A percentile compares a stretch with the other conserved stretches of the same genome.
Conservation (phyloP, 2,797 vertebrate species). For the Mormyrus proboscirostris region DNA sequence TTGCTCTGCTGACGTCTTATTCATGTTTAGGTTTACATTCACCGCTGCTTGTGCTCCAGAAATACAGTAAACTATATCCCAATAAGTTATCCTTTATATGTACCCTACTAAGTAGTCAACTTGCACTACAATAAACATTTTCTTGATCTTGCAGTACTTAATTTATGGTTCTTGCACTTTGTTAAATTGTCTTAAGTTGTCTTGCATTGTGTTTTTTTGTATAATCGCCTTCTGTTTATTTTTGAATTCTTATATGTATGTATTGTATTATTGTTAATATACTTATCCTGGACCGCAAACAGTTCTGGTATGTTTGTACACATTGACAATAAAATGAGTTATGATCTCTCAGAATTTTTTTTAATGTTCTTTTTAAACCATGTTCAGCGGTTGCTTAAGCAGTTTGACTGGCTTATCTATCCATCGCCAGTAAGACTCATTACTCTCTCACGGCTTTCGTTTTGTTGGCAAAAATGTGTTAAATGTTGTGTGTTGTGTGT, state of each 20-base stretch:
- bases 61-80: neutral
- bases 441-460: neutral
- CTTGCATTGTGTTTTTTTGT: neutral
- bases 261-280: neutral
- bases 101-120: neutral
- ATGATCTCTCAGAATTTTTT: neutral
- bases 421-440: neutral
- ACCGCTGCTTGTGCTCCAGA: conserved; percentile 19
- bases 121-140: neutral
- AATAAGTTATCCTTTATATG: neutral
- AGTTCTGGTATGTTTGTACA: neutral
- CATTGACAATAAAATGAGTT: neutral
- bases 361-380: neutral
- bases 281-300: neutral
- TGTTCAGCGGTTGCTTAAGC: neutral
- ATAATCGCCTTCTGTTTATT: neutral
- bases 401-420: neutral
- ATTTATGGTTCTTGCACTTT: neutral
- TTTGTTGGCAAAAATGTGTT: neutral
- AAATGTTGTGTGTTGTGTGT: too few relatives aligned
- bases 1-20: neutral
- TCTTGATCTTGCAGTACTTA: neutral
- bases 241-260: neutral
- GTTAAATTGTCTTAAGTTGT: neutral
- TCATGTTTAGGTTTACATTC: neutral